A percentile compares a stretch with the other conserved stretches of the same genome.
phyloP scores from a whole-genome alignment of 2,797 vertebrate species.

The Parauchenoglanis punctatus region DNA sequence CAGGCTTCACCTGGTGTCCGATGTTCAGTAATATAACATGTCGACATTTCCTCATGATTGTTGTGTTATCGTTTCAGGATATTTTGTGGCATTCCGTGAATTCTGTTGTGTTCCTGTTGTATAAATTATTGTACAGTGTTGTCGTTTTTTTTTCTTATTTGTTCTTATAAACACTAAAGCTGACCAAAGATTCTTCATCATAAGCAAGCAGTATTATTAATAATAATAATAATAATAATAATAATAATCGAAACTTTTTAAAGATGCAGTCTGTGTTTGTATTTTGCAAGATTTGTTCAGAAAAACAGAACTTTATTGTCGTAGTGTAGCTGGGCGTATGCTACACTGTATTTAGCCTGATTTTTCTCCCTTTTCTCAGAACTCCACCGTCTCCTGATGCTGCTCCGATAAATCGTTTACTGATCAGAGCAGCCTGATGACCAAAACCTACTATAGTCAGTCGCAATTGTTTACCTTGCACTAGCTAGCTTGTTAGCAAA shows the following conservation, averaged over 20 bases:
- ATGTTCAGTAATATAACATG: conserved; percentile 52
- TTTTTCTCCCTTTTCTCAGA: not conserved
- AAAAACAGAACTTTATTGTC: not conserved
- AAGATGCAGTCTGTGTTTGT: not conserved
- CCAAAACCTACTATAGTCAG: not conserved
- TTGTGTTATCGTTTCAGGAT: conserved; percentile 31
- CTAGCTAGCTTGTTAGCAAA: not conserved
- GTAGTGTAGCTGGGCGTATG: not conserved
- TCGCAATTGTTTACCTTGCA: not conserved
- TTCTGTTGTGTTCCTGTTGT: conserved; percentile 69
- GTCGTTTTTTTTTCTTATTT: conserved; percentile 17
- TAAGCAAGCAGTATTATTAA: conserved; percentile 46
- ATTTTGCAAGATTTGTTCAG: not conserved
- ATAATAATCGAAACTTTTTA: not conserved
- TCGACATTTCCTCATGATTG: conserved; percentile 48
- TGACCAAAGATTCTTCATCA: conserved; percentile 51
- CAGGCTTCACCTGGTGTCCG: conserved; percentile 54
- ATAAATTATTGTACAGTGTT: conserved; percentile 70
- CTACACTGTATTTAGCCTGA: not conserved
- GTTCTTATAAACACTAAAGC: conserved; percentile 39
- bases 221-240: conserved; percentile 4
- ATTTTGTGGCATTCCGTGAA: conserved; percentile 59
- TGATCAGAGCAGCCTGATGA: not conserved
- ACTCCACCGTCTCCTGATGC: not conserved
- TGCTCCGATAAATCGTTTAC: not conserved